A percentile compares a stretch with the other conserved stretches of the same genome.
Conservation (phyloP, 2,113 vertebrate genomes). For the Sapajus apella region DNA sequence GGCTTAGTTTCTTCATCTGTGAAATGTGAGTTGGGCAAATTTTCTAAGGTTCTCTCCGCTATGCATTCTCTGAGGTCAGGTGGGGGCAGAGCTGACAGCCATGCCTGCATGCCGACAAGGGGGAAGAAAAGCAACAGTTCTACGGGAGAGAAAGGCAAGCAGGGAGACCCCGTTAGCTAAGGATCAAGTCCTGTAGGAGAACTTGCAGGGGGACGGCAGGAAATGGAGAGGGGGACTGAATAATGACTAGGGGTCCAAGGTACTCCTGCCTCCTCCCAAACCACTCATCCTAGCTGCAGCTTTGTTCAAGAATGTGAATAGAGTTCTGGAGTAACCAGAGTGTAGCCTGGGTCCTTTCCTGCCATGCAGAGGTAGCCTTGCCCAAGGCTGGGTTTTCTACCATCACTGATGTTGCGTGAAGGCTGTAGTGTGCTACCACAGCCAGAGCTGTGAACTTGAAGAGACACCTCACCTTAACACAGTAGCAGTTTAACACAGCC, state of each 20-base stretch:
- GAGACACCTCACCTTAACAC: constrained; percentile 62
- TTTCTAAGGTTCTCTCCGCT: not conserved
- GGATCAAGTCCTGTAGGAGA: not conserved
- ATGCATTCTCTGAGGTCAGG: not conserved
- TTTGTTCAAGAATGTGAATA: not conserved
- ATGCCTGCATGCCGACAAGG: not conserved
- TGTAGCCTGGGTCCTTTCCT: not conserved
- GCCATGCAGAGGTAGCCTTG: accelerated
- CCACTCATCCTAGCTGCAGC: not conserved
- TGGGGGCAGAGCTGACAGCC: not conserved
- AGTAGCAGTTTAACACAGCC: constrained; percentile 54
- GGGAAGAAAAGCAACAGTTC: not conserved
- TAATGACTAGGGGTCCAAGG: accelerated
- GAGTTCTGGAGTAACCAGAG: not conserved
- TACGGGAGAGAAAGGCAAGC: not conserved
- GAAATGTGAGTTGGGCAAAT: not conserved
- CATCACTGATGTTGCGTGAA: not conserved
- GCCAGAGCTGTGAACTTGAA: constrained; percentile 54
- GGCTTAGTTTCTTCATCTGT: not conserved
- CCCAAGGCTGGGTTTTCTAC: not conserved
- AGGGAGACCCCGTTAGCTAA: not conserved
- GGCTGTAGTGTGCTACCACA: not conserved
- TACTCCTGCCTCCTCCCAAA: not conserved
- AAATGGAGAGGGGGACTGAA: not conserved
- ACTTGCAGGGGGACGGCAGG: not conserved